Conservation (phyloP, 35 echinoderm and acorn worm species). For the Ophioderma brevispina region DNA sequence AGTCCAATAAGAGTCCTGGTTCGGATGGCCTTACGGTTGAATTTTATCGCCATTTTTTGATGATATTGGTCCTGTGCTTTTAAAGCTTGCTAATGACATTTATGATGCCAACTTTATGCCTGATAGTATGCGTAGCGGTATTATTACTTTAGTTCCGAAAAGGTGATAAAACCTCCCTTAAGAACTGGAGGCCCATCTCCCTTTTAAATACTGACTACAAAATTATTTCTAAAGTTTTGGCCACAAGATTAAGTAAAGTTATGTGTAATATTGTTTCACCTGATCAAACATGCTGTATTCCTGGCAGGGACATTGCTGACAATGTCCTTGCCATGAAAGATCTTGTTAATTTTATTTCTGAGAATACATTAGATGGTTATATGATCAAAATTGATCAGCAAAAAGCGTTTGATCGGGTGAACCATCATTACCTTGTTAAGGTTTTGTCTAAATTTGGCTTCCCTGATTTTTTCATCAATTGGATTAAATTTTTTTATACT, state of each 20-base stretch:
- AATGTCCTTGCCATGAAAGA: slow-evolving; percentile 51
- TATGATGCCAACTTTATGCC: neutral
- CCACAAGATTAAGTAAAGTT: neutral
- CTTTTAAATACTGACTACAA: neutral
- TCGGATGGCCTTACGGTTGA: neutral
- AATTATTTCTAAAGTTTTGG: neutral
- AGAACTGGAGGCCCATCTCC: neutral
- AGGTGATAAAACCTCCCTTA: neutral
- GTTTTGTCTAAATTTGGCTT: slow-evolving; percentile 51
- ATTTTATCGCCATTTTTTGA: neutral
- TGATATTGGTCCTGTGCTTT: neutral
- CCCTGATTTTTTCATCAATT: slow-evolving; percentile 28
- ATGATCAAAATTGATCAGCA: slow-evolving; percentile 56
- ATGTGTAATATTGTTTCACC: slow-evolving; percentile 30
- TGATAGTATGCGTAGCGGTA: neutral
- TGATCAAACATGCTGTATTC: slow-evolving; percentile 66
- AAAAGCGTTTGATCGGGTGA: slow-evolving; percentile 65
- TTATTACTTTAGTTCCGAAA: neutral
- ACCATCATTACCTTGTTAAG: slow-evolving; percentile 28
- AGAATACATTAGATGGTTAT: neutral
- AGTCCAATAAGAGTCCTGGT: neutral
- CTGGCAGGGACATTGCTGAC: slow-evolving; percentile 48
- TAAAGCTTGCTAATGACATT: neutral
- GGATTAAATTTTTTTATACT: slow-evolving; percentile 34
- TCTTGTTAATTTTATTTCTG: slow-evolving; percentile 20